Evolutionary conservation across 2,113 vertebrate genomes (phyloP), one percentile per base, ranked within the genome.

Genomic region (Symphodus melops): DNA sequence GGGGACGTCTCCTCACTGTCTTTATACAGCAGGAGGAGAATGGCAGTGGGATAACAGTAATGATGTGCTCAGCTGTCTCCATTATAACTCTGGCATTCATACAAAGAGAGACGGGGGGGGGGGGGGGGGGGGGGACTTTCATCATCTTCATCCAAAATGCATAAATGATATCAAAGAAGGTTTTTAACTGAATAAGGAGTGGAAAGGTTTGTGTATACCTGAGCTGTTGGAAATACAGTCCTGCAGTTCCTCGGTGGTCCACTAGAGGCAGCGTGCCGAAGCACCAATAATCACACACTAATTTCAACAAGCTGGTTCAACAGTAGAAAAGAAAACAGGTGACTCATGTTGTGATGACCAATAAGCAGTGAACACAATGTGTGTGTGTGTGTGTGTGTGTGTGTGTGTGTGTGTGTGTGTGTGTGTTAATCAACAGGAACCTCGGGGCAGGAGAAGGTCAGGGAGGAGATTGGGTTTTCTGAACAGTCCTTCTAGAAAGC

Each of bases 381-480:
- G 28, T 33, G 28, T 33, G 28, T 33, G 28, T 33, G 28, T 33
- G 28, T 33, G 28, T 33, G 28, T 33, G 28, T 33, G 28, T 33
- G 28, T 33, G 28, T 33, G 28, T 33, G 28, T 33, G 28, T 33
- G 28, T 33, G 28, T 33, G 28, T 33, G 65, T 63, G 71, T 46
- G 58, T 19, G 79, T 77, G 58, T 80, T 87, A 86, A 90, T 90
- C 83, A 88, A 72, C 72, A 87, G 79, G 86, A 82, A 81, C 61
- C n/a, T 12, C 60, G n/a, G 78, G 75, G 72, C 83, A 82, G 36
- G 49, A 80, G 87, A 91, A 91, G 89, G 91, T 92, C 90, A 90
- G 46, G 57, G 76, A 86, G 86, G 89, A 91, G 89, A 91, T 91
- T 90, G 86, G 79, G 72, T 83, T 89, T 81, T 89, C 65, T 87